Percentiles rank a stretch among this genome's conserved stretches.
Conservation (phyloP, 1,140 invertebrate species). For the Sitodiplosis mosellana region DNA sequence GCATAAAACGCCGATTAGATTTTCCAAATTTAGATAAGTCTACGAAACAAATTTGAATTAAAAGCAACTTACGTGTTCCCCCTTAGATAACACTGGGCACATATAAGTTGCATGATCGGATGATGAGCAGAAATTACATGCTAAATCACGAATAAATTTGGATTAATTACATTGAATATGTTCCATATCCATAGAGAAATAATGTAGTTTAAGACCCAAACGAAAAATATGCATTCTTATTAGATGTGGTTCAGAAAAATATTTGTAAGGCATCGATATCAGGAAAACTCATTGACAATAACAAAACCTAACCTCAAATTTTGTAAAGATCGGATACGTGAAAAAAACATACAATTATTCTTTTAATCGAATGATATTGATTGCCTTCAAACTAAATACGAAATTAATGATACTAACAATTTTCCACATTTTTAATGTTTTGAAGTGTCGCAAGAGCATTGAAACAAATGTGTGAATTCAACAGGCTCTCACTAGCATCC, state of each 20-base stretch:
- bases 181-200: no score
- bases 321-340: background rate
- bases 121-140: background rate
- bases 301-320: background rate
- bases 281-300: no score
- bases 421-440: background rate
- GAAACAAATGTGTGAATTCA: background rate
- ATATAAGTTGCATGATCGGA: background rate
- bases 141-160: background rate
- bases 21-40: background rate
- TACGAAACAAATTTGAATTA: background rate
- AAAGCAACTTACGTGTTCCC: background rate
- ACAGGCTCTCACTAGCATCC: background rate
- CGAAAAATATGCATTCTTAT: no score
- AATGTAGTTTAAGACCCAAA: no score
- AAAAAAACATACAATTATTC: background rate
- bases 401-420: background rate
- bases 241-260: no score
- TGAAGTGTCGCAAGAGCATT: constrained; percentile 1
- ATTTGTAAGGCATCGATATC: no score
- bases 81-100: background rate
- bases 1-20: background rate
- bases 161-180: no score
- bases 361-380: background rate
- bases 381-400: background rate